phyloP scores from a whole-genome alignment of 1,140 invertebrate genomes.

The Drosophila navojoa region DNA sequence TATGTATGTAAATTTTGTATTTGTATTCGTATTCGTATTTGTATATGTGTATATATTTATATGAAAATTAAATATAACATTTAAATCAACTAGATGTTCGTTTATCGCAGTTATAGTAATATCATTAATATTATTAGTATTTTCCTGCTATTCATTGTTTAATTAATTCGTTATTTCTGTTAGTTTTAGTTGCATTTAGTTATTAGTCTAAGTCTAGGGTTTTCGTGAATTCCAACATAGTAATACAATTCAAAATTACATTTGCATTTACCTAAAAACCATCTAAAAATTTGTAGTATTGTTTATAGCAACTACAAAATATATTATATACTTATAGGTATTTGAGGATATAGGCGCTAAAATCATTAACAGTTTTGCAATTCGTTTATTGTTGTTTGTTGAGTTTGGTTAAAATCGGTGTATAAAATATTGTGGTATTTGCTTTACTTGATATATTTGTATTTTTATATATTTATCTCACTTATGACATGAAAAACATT shows the following conservation, averaged over 20 bases:
- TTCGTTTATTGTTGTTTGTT: conserved; percentile 53
- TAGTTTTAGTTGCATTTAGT: conserved; percentile 3
- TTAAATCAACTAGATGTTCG: conserved; percentile 26
- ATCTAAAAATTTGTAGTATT: conserved; percentile 9
- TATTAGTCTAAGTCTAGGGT: background rate
- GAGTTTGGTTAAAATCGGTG: conserved; percentile 74
- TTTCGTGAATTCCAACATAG: background rate
- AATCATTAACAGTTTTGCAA: conserved; percentile 57
- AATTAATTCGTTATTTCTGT: conserved; percentile 1
- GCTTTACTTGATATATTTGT: conserved; percentile 36
- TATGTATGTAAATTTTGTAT: conserved; percentile 34
- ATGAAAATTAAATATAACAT: conserved; percentile 18
- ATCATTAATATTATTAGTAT: background rate
- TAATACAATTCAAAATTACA: no score
- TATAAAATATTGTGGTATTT: conserved; percentile 74
- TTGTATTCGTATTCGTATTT: conserved; percentile 7
- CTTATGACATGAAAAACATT: conserved; percentile 55
- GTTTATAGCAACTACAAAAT: conserved; percentile 17
- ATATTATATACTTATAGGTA: conserved; percentile 3
- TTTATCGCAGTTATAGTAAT: conserved; percentile 3
- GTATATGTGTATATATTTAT: conserved; percentile 20
- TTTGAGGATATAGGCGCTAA: conserved; percentile 28
- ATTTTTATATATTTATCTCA: conserved; percentile 1
- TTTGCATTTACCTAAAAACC: background rate
- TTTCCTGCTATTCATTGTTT: conserved; percentile 1